phyloP scores from a whole-genome alignment of 2,797 vertebrate genomes.

The Fratercula arctica region DNA sequence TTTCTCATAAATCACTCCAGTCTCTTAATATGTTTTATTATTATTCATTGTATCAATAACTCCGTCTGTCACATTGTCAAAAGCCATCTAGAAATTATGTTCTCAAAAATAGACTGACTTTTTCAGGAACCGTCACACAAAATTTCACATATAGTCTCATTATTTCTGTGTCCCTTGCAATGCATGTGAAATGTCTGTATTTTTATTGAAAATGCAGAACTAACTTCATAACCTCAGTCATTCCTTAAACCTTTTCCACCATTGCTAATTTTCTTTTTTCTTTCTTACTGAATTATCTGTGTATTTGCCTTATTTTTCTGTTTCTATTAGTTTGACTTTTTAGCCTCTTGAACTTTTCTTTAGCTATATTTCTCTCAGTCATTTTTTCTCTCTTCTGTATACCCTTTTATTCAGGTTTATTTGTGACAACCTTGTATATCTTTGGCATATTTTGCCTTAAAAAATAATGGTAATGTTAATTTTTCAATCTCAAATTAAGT shows the following conservation, averaged over 20 bases:
- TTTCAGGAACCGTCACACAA: neutral
- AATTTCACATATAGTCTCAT: neutral
- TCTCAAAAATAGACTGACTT: constrained; percentile 25
- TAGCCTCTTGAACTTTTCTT: neutral
- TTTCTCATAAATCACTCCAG: constrained; percentile 10
- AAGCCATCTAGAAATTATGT: constrained; percentile 33
- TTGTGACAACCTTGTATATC: neutral
- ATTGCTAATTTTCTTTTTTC: neutral
- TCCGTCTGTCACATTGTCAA: neutral
- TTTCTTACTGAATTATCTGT: neutral
- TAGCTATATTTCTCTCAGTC: neutral
- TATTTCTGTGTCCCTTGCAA: neutral
- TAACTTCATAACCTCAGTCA: neutral
- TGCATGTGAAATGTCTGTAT: neutral
- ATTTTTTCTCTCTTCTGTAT: neutral
- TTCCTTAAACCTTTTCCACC: neutral
- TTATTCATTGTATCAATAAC: constrained; percentile 32
- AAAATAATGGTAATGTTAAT: neutral
- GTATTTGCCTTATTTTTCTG: neutral
- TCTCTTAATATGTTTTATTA: constrained; percentile 14
- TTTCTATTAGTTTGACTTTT: neutral
- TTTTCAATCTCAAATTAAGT: neutral
- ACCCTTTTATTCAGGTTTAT: neutral
- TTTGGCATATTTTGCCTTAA: neutral
- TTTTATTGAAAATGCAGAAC: neutral